A percentile compares a stretch with the other conserved stretches of the same genome.
These are phyloP conservation scores for Enteromius viviparus DNA, from an alignment of 2,797 vertebrate species.

Conservation along the genomic window DNA sequence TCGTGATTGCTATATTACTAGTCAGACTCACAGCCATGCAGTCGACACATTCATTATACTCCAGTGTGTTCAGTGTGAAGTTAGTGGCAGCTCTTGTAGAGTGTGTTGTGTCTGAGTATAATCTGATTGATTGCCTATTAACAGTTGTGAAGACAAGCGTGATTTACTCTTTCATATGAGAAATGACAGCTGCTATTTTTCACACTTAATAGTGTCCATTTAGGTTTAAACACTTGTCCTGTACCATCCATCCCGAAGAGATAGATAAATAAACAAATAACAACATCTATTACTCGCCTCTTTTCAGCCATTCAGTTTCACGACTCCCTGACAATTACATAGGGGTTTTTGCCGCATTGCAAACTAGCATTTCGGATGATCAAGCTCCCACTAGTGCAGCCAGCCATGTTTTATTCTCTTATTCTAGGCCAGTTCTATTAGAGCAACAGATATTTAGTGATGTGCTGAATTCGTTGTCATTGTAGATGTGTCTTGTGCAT, in stretches of 20 bases:
- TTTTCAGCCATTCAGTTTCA: constrained; percentile 50
- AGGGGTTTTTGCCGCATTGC: constrained; percentile 38
- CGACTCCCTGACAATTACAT: not conserved
- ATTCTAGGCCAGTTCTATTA: constrained; percentile 20
- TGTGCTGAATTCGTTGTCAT: not conserved
- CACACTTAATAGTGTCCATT: constrained; percentile 72
- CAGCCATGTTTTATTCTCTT: constrained; percentile 59
- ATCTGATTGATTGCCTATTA: constrained; percentile 76
- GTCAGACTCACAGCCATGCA: not conserved
- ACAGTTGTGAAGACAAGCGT: constrained; percentile 69
- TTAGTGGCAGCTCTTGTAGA: constrained; percentile 53
- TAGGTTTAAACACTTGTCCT: constrained; percentile 71
- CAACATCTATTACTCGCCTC: constrained; percentile 63
- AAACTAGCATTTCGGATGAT: constrained; percentile 59
- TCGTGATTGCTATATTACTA: constrained; percentile 32
- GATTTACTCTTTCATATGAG: constrained; percentile 73
- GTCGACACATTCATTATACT: constrained; percentile 39
- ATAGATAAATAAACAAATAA: constrained; percentile 53
- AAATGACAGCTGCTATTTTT: constrained; percentile 76
- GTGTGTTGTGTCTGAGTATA: constrained; percentile 68
- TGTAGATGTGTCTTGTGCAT: not conserved
- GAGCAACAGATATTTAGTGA: constrained; percentile 37
- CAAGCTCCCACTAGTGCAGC: constrained; percentile 57
- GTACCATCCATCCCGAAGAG: constrained; percentile 65
- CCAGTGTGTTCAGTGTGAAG: constrained; percentile 14